Evolutionary conservation across 1,140 invertebrate species (phyloP), one percentile per base, ranked within the genome.

Genomic region (Cherax destructor): DNA sequence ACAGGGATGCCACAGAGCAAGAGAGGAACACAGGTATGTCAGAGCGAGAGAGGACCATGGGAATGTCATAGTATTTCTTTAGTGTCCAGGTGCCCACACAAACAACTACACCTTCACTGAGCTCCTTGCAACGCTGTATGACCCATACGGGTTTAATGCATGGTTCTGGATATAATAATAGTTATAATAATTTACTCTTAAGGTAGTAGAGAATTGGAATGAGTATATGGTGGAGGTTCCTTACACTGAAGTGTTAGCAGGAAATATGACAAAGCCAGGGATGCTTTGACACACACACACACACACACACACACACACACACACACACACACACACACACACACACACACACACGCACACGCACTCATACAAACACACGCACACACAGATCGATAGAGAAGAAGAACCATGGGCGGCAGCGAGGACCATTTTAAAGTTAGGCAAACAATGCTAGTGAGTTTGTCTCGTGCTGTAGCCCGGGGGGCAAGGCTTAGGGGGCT

Each of bases 321-420:
- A 18, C 41, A 49, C 21, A 79, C 16, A 47, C 41, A 56, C 79
- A 52, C 50, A 52, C 79, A 56, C 50, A 56, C 49, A 80, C 50
- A 56, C 50, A 80, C 47, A 80, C 78, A 80, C 47, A 80, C 78
- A 81, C 52, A 83, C 52, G 30, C 56, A 83, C 80, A 61, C 56
- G 61, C 80, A 83, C 61, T 69, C 81, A 83, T 59, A 83, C 81
- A 83, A 30, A 83, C 81, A 83, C 61, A 83, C 81, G 69, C 61
- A 83, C 81, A 83, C 59, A 65, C 59, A 69, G 69, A 74, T 74
- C 69, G 69, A 74, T 74, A 74, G n/a, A 74, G 69, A 24, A 74
- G 69, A 24, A 74, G 69, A 74, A 30, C 18, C 59, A 74, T 18
- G 21, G 41, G 18, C 3, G 24, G 24, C 49, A n/a, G 47, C 59